These are phyloP conservation scores for Scrobipalpa costella DNA, from an alignment of 2,888 invertebrate genomes.

Conservation along the genomic window DNA sequence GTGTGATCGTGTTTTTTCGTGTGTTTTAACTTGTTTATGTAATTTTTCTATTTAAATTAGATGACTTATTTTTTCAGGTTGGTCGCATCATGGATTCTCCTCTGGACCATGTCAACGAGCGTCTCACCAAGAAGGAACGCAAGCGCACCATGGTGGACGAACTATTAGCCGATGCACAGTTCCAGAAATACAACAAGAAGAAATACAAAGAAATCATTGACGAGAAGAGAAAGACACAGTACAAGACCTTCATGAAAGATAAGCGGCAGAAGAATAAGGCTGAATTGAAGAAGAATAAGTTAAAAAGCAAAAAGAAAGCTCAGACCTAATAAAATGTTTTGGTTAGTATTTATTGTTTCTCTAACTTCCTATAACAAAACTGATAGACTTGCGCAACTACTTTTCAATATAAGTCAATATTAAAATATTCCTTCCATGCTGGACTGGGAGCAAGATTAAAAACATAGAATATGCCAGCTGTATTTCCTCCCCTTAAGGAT, in stretches of 20 bases:
- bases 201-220: constrained; percentile 90
- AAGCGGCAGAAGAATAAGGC: constrained; percentile 85
- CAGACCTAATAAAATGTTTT: constrained; percentile 37
- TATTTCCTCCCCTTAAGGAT: too few relatives aligned
- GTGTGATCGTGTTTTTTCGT: too few relatives aligned
- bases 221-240: constrained; percentile 84
- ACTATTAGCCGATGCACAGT: constrained; percentile 92
- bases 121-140: constrained; percentile 91
- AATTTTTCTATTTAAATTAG: too few relatives aligned
- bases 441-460: too few relatives aligned
- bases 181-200: constrained; percentile 89
- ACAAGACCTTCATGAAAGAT: constrained; percentile 87
- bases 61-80: constrained; percentile 69
- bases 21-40: too few relatives aligned
- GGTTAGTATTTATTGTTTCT: constrained; percentile 22
- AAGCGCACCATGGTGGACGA: constrained; percentile 97
- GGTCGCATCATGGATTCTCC: constrained; percentile 92
- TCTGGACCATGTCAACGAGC: constrained; percentile 91
- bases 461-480: too few relatives aligned
- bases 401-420: too few relatives aligned
- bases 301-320: constrained; percentile 52
- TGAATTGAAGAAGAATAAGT: constrained; percentile 64
- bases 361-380: constrained; percentile 14
- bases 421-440: too few relatives aligned
- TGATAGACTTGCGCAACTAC: too few relatives aligned